A percentile compares a stretch with the other conserved stretches of the same genome.
Evolutionary conservation across 2,797 vertebrate species (phyloP).

Genomic region (Orestias chungarensis): DNA sequence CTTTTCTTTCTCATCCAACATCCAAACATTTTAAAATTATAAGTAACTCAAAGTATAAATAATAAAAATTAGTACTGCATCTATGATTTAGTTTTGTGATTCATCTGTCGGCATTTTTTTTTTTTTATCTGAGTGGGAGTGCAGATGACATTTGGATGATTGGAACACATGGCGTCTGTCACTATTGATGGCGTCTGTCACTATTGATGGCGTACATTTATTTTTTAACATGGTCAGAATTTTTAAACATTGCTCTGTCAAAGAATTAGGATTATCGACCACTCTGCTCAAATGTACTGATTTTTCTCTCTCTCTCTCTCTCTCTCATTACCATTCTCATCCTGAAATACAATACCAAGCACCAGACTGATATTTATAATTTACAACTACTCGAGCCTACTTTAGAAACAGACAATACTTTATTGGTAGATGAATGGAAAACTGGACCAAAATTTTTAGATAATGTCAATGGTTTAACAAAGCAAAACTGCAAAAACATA

Average conservation of each 20-base stretch:
- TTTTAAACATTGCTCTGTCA: too few species aligned
- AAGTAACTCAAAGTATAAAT: neutral
- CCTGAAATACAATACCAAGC: neutral
- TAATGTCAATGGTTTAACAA: too few species aligned
- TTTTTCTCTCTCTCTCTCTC: too few species aligned
- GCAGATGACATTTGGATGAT: slow-evolving; percentile 38
- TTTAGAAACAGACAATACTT: too few species aligned
- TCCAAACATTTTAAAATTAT: neutral
- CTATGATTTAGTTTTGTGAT: neutral
- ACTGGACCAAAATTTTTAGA: too few species aligned
- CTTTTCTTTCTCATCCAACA: slow-evolving; percentile 1
- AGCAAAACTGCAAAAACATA: too few species aligned
- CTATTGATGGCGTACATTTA: neutral
- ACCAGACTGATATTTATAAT: neutral
- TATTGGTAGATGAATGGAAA: too few species aligned
- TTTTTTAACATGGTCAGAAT: neutral
- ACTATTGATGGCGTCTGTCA: slow-evolving; percentile 10
- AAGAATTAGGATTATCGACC: neutral
- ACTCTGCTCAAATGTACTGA: neutral
- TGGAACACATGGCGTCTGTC: slow-evolving; percentile 25
- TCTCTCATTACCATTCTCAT: neutral
- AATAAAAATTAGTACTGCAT: neutral
- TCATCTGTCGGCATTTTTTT: slow-evolving; percentile 20
- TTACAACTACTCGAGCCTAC: neutral
- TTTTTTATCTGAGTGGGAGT: slow-evolving; percentile 28